Base-by-base conservation (phyloP, 2,888 invertebrate genomes). In the Athalia circularis region DNA sequence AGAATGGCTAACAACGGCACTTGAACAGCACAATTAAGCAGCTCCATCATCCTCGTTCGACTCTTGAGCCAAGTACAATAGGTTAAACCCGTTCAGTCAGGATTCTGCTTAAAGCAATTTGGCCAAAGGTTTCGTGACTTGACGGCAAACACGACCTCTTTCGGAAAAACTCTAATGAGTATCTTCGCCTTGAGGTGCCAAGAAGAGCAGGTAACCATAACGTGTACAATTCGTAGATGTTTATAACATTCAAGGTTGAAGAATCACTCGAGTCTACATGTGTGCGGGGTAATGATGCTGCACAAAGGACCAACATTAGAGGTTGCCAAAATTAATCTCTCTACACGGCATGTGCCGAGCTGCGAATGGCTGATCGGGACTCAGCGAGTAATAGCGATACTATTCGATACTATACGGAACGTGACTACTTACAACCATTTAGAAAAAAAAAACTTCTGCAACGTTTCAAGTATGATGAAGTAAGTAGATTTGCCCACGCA, bases 151-250 rank as follows among this genome's bases (percentile, higher is more conserved):
- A 13, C 75, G 62, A 75, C 13, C 75, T 61, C 48, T 5, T 15
- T 43, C 52, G 75, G 75, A 75, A 75, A 75, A 75, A 75, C 75
- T 75, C 50, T 75, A 75, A 75, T 75, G 75, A 48, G 75, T 62
- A 75, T 75, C 75, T 75, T 75, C 13, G 43, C 75, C 75, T 75
- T 75, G 75, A 75, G 62, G 75, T 75, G 75, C 64, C 48, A 75
- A 50, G 29, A 29, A 29, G 29, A 61, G 62, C 62, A 59, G 48
- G 75, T 75, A 72, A 72, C 72, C 59, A 72, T 72, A 72, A 45
- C 57, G 29, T 72, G 13, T 59, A 29, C 29, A 29, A 59, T 52
- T 52, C 50, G 50, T 52, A 59, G 8, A 13, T 59, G 47, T 59
- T 47, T 11, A 9, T 43, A 43, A 43, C 57, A 47, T 43, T 62